Conservation (phyloP, 2,797 vertebrate genomes). For the Manis pentadactyla region DNA sequence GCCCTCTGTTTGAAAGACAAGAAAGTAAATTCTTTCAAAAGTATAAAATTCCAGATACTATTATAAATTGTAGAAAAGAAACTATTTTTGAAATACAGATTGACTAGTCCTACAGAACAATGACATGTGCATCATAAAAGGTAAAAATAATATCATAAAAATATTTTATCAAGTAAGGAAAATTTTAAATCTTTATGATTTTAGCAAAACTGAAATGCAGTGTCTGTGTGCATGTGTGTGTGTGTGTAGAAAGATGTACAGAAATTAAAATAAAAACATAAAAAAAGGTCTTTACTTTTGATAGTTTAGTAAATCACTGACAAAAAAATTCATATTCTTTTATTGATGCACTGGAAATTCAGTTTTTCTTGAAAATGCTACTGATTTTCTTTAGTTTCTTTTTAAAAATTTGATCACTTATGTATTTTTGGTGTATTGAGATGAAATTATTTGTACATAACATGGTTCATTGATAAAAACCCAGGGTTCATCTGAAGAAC, state of each 20-base stretch:
- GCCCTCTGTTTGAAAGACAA: background rate
- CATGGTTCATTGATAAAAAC: background rate
- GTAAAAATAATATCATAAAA: constrained; percentile 22
- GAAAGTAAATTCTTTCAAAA: constrained; percentile 26
- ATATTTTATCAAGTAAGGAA: background rate
- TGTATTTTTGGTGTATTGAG: background rate
- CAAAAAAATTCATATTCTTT: background rate
- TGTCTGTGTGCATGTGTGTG: background rate
- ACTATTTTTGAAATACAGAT: background rate
- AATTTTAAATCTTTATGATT: background rate
- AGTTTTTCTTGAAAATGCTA: background rate
- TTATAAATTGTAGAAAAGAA: constrained; percentile 22
- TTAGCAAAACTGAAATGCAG: background rate
- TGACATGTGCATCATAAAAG: background rate
- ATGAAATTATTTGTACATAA: background rate
- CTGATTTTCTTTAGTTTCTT: background rate
- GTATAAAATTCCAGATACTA: background rate
- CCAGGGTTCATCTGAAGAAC: background rate
- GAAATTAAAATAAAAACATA: constrained; percentile 23
- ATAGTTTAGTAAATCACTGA: background rate
- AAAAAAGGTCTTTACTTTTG: background rate
- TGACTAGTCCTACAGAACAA: background rate
- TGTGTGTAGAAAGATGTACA: background rate
- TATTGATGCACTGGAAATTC: background rate
- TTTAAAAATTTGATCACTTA: constrained; percentile 25